These are phyloP conservation scores for Lethenteron camtschaticum DNA, from an alignment of 2,113 vertebrate species.

Conservation along the genomic window DNA sequence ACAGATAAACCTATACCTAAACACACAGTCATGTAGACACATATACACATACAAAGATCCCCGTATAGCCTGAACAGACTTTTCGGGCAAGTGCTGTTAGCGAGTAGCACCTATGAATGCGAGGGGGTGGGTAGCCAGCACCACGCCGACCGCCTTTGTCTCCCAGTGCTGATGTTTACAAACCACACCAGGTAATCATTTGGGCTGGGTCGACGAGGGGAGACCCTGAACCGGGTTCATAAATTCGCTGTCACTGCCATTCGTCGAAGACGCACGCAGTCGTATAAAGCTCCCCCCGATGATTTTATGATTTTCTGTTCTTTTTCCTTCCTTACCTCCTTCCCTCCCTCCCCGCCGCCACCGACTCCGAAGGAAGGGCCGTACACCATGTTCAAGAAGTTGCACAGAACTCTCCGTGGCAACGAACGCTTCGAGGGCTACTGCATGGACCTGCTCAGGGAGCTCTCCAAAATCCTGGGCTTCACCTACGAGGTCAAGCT, in stretches of 20 bases:
- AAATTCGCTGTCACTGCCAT: slow-evolving; percentile 6
- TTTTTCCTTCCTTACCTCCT: too few relatives aligned
- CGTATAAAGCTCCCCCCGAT: not conserved
- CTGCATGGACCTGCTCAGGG: slow-evolving; percentile 86
- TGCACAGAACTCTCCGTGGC: slow-evolving; percentile 64
- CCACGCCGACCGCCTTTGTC: too few relatives aligned
- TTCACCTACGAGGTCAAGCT: slow-evolving; percentile 82
- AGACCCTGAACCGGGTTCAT: not conserved
- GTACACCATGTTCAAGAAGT: slow-evolving; percentile 95
- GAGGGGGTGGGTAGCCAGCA: too few relatives aligned
- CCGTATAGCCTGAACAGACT: too few relatives aligned
- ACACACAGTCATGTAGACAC: too few relatives aligned
- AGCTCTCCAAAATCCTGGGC: slow-evolving; percentile 65
- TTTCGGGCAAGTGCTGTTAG: too few relatives aligned
- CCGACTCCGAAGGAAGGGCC: slow-evolving; percentile 54
- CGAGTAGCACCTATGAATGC: too few relatives aligned
- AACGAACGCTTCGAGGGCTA: slow-evolving; percentile 94
- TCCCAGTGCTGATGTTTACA: too few relatives aligned
- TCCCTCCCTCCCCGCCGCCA: slow-evolving; percentile 1
- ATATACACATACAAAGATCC: too few relatives aligned
- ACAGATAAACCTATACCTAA: too few relatives aligned
- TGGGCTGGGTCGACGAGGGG: not conserved
- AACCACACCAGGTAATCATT: too few relatives aligned
- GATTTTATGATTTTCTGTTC: too few relatives aligned
- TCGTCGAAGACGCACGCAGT: slow-evolving; percentile 5